These are phyloP conservation scores for Cotesia glomerata DNA, from an alignment of 1,140 invertebrate genomes.

Conservation along the genomic window DNA sequence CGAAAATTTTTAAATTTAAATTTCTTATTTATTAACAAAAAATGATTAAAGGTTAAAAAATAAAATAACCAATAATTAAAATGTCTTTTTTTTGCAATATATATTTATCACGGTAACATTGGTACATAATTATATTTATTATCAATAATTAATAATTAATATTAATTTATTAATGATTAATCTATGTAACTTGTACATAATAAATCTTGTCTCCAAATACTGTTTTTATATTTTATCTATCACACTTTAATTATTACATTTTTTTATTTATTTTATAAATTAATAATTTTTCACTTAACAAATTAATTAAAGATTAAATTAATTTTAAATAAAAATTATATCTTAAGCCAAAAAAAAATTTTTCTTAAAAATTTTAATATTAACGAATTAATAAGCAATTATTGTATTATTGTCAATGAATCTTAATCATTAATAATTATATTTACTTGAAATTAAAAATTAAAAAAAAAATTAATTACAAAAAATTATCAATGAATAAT, in stretches of 20 bases:
- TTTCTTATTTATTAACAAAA: no score
- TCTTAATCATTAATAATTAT: not conserved
- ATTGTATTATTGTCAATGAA: not conserved
- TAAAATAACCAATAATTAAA: not conserved
- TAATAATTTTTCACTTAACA: not conserved
- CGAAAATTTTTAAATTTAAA: no score
- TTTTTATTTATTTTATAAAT: not conserved
- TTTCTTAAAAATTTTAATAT: no score
- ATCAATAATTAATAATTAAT: not conserved
- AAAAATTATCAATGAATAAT: not conserved
- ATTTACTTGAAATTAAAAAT: not conserved
- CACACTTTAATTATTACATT: not conserved
- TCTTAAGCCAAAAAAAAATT: no score
- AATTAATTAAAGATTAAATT: not conserved
- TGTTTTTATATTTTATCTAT: not conserved
- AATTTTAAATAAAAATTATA: no score
- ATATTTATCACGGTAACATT: slow-evolving; percentile 15
- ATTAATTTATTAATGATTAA: not conserved
- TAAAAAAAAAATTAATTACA: no score
- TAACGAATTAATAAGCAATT: not conserved
- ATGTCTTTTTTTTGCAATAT: slow-evolving; percentile 12
- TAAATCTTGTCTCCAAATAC: slow-evolving; percentile 6
- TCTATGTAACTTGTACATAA: not conserved
- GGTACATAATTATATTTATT: slow-evolving; percentile 5
- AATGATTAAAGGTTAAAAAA: not conserved